Conservation (phyloP, 2,113 vertebrate species). For the Tragelaphus imberbis region DNA sequence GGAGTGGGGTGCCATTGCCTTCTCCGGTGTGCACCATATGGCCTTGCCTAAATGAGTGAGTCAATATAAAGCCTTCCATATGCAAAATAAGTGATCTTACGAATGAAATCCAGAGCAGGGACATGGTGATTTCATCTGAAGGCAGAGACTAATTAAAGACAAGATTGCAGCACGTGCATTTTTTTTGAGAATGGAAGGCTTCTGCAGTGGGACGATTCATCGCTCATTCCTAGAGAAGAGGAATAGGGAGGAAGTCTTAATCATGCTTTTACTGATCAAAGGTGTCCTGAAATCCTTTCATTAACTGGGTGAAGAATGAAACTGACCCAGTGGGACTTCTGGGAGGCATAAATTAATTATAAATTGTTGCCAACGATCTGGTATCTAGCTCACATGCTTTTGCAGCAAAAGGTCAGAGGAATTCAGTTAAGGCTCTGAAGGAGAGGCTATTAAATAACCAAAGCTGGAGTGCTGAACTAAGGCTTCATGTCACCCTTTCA, state of each 20-base stretch:
- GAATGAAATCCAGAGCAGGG: conserved; percentile 64
- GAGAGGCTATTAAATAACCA: not conserved
- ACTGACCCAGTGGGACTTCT: conserved; percentile 40
- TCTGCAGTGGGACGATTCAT: not conserved
- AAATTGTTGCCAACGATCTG: not conserved
- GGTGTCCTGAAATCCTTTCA: conserved; percentile 56
- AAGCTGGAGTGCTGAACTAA: not conserved
- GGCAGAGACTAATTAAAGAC: conserved; percentile 54
- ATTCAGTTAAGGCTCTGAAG: not conserved
- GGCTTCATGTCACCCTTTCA: not conserved
- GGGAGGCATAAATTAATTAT: conserved; percentile 47
- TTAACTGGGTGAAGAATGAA: conserved; percentile 49
- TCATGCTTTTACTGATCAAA: conserved; percentile 59
- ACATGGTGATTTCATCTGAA: conserved; percentile 35
- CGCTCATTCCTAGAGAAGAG: not conserved
- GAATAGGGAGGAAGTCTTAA: not conserved
- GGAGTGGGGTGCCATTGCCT: no score
- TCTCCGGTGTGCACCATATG: conserved; percentile 65
- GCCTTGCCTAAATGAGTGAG: conserved; percentile 46
- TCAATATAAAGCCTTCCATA: conserved; percentile 54
- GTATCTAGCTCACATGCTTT: not conserved
- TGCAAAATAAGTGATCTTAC: conserved; percentile 69
- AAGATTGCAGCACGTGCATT: not conserved
- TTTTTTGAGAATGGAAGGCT: not conserved
- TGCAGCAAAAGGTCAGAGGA: not conserved